Base-by-base conservation (phyloP, 2,797 vertebrate species). In the Liparis tanakae region DNA sequence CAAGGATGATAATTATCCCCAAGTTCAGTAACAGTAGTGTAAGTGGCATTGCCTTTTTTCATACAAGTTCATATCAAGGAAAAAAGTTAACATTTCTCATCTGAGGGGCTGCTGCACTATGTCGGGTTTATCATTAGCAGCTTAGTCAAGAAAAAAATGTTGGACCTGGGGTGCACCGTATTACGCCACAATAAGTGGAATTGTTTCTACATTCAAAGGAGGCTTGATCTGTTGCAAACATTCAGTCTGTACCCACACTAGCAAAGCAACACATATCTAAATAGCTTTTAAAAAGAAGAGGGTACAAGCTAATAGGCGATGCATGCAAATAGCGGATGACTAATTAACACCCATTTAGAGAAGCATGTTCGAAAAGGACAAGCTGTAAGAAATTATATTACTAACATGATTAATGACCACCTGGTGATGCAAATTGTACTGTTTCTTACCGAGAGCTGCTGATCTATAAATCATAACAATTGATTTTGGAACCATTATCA, bases 1-100 rank as follows among this genome's bases (percentile, higher is more conserved):
- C 76, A 86, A 83, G 83, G 79, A 86, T 82, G 83, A 84, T 87
- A 75, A 90, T 93, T 91, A 91, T 89, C 81, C 76, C 37, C 66
- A 67, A 74, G 81, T 73, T 83, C 78, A 81, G 82, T 80, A 81
- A 85, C 84, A 62, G 86, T 89, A 85, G 80, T 62, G 86, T 90
- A 85, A 91, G 86, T 72, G 58, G 62, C 48, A 67, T 71, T 84
- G 75, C 66, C 86, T 85, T 85, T 89, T 67, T 83, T 84, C 79
- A 78, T 76, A 69, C 69, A 43, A 66, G 73, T 81, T 90, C 80
- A 82, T 73, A 80, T 80, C 70, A 62, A 72, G 64, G 71, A 50
- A 84, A 84, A 81, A 79, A 39, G 62, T 70, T 80, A 74, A 74
- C 59, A 55, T 86, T 84, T 85, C 76, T 78, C 41, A 54, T 76